Conservation (phyloP, 2,113 vertebrate species). For the Crotalus tigris region DNA sequence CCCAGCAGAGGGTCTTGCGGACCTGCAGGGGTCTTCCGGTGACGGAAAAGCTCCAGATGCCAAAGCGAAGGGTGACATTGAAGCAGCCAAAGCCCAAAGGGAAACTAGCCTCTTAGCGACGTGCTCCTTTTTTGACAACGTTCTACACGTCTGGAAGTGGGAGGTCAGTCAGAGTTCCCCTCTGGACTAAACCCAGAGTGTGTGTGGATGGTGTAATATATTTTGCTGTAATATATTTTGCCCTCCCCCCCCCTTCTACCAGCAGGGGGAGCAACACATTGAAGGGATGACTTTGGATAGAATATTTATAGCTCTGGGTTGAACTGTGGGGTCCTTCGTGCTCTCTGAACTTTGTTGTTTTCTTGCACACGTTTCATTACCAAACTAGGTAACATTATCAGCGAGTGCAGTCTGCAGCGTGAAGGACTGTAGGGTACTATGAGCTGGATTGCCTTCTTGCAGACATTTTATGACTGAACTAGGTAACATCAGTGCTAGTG, state of each 20-base stretch:
- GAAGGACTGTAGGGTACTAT: not conserved
- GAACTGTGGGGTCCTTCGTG: not conserved
- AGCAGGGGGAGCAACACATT: not conserved
- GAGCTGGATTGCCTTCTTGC: not conserved
- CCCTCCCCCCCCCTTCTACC: not conserved
- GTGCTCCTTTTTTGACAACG: constrained; percentile 92
- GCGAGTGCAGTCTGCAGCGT: not conserved
- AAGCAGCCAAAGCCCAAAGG: not conserved
- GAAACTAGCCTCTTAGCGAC: constrained; percentile 78
- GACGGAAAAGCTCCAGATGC: not conserved
- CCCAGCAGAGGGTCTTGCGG: not conserved
- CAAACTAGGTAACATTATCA: not conserved
- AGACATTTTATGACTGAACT: not conserved
- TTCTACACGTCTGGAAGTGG: constrained; percentile 92
- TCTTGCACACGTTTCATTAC: not conserved
- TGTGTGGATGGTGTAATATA: too few relatives aligned
- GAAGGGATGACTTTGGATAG: not conserved
- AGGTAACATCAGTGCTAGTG: not conserved
- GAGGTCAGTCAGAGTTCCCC: constrained; percentile 63
- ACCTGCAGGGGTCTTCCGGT: accelerated
- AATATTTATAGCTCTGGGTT: not conserved
- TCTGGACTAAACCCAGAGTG: not conserved
- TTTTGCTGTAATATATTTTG: too few relatives aligned
- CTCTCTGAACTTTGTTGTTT: not conserved
- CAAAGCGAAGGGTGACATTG: not conserved